These are phyloP conservation scores for Gobio gobio DNA, from an alignment of 2,113 vertebrate species.

Conservation along the genomic window DNA sequence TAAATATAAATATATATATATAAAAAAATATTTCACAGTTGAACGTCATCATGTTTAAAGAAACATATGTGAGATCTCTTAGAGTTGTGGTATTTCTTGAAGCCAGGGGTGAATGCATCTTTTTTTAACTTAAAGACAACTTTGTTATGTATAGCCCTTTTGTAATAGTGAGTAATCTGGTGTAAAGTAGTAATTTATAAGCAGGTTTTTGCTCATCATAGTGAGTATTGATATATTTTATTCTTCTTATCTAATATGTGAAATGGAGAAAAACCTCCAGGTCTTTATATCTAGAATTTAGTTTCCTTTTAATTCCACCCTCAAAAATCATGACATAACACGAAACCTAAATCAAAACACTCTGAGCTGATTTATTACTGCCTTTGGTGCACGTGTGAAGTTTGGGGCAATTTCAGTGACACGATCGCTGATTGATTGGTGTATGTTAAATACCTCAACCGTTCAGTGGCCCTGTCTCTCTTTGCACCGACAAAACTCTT, in stretches of 20 bases:
- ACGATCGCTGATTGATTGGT: not conserved
- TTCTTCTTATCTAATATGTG: constrained; percentile 76
- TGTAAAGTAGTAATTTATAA: constrained; percentile 88
- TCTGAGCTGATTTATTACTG: not conserved
- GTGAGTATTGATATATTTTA: constrained; percentile 66
- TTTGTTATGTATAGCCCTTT: constrained; percentile 83
- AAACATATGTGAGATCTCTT: constrained; percentile 71
- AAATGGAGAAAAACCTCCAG: constrained; percentile 77
- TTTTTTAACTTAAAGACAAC: constrained; percentile 80
- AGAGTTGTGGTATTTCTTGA: constrained; percentile 65
- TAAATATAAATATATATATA: constrained; percentile 57
- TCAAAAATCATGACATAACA: constrained; percentile 43
- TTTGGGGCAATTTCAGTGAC: not conserved
- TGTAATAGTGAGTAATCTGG: constrained; percentile 84
- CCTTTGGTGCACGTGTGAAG: constrained; percentile 20
- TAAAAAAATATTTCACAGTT: constrained; percentile 54
- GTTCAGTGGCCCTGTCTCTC: not conserved
- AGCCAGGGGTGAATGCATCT: constrained; percentile 73
- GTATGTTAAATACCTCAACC: not conserved
- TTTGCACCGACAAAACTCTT: constrained; percentile 1
- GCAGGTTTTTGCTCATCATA: constrained; percentile 76
- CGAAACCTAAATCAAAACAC: not conserved
- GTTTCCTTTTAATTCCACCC: constrained; percentile 46
- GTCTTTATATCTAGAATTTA: constrained; percentile 63
- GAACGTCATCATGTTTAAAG: constrained; percentile 70